phyloP scores from a whole-genome alignment of 2,113 vertebrate species.

The Cheilinus undulatus region DNA sequence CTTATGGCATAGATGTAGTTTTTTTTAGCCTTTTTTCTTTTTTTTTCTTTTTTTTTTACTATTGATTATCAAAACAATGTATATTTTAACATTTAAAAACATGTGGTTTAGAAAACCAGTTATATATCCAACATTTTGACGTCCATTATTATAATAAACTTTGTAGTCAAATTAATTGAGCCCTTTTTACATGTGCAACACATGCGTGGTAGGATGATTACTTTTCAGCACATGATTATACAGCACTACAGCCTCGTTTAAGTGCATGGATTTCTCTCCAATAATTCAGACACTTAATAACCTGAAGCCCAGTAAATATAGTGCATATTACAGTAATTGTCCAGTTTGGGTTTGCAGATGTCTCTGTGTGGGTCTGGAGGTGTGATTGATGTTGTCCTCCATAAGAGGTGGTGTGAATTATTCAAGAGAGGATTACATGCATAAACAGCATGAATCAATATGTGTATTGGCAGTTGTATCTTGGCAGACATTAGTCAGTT shows the following conservation, averaged over 20 bases:
- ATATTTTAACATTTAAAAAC: too few relatives aligned
- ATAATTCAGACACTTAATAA: slow-evolving; percentile 14
- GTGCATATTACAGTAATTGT: slow-evolving; percentile 28
- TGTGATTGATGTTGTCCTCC: slow-evolving; percentile 75
- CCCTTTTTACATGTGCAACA: too few relatives aligned
- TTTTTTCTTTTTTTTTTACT: too few relatives aligned
- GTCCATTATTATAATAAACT: too few relatives aligned
- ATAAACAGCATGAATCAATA: slow-evolving; percentile 83
- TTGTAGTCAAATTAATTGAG: too few relatives aligned
- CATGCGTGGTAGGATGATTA: too few relatives aligned
- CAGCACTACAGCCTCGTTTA: neutral
- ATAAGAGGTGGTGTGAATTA: slow-evolving; percentile 82
- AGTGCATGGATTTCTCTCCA: neutral
- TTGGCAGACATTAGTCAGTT: slow-evolving; percentile 59
- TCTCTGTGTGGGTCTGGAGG: slow-evolving; percentile 39
- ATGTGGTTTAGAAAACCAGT: too few relatives aligned
- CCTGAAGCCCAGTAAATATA: slow-evolving; percentile 27
- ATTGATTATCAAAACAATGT: too few relatives aligned
- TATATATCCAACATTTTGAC: too few relatives aligned
- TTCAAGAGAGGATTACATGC: slow-evolving; percentile 79
- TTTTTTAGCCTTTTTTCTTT: too few relatives aligned
- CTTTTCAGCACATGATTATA: too few relatives aligned
- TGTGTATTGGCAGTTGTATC: slow-evolving; percentile 64
- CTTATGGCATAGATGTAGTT: too few relatives aligned
- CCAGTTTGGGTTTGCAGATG: slow-evolving; percentile 25